phyloP scores from a whole-genome alignment of 2,888 invertebrate species.

The Xylota sylvarum region DNA sequence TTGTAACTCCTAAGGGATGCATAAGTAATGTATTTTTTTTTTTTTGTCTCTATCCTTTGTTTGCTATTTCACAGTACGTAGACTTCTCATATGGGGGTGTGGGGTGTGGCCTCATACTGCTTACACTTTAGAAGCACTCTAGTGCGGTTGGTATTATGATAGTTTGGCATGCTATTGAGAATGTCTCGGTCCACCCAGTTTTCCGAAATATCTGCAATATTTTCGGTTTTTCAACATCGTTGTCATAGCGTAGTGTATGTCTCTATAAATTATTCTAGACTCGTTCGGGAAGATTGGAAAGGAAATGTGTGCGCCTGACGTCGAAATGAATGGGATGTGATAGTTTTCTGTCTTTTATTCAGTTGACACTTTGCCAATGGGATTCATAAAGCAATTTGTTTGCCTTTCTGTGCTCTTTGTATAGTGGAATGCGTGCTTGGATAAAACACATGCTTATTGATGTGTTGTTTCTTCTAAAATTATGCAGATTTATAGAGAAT shows the following conservation, averaged over 20 bases:
- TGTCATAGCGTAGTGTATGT: slow-evolving; percentile 31
- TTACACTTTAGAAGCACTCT: neutral
- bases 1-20: slow-evolving; percentile 63
- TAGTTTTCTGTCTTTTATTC: slow-evolving; percentile 40
- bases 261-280: slow-evolving; percentile 68
- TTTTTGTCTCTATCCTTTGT: slow-evolving; percentile 28
- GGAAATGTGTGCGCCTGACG: slow-evolving; percentile 55
- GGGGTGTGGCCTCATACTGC: slow-evolving; percentile 15
- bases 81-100: slow-evolving; percentile 60
- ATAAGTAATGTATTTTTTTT: slow-evolving; percentile 22
- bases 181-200: slow-evolving; percentile 64
- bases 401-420: slow-evolving; percentile 31
- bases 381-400: slow-evolving; percentile 39
- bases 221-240: slow-evolving; percentile 43
- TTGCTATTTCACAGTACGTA: slow-evolving; percentile 25
- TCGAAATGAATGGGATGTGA: slow-evolving; percentile 17
- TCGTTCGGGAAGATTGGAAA: slow-evolving; percentile 50
- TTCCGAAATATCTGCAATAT: slow-evolving; percentile 69
- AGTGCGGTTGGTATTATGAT: neutral
- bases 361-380: slow-evolving; percentile 57
- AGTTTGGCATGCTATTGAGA: slow-evolving; percentile 67
- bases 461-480: neutral
- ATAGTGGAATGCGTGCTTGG: slow-evolving; percentile 6
- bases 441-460: neutral
- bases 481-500: neutral